Evolutionary conservation across 2,888 invertebrate genomes (phyloP).

Genomic region (Drosophila ustulata): DNA sequence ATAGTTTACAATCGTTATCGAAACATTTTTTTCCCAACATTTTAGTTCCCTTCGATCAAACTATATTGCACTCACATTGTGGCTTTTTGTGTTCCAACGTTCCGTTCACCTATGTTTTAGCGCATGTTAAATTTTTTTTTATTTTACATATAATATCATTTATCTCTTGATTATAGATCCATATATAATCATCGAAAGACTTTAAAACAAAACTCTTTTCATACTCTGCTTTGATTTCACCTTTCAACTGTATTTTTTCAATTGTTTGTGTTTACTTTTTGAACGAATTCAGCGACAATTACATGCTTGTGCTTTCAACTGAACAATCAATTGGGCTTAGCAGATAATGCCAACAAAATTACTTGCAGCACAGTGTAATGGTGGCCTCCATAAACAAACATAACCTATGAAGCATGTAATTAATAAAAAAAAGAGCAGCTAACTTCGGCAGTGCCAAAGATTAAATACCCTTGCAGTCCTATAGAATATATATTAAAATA

Average conservation of each 20-base stretch:
- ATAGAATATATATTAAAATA: too few relatives aligned
- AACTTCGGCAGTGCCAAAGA: constrained; percentile 12
- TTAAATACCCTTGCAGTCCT: constrained; percentile 25
- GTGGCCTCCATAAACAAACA: constrained; percentile 34
- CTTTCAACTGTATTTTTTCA: constrained; percentile 10
- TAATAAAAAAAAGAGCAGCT: constrained; percentile 4
- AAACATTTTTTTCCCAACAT: not conserved
- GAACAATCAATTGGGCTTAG: constrained; percentile 38
- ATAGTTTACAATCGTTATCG: not conserved
- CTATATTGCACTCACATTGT: constrained; percentile 21
- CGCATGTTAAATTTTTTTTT: constrained; percentile 37
- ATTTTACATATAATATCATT: constrained; percentile 6
- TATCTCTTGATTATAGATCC: constrained; percentile 18
- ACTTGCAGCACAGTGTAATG: constrained; percentile 57
- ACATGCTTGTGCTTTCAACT: constrained; percentile 56
- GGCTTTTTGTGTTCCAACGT: constrained; percentile 33
- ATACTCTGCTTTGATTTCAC: constrained; percentile 30
- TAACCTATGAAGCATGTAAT: constrained; percentile 41
- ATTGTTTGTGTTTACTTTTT: constrained; percentile 19
- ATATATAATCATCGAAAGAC: constrained; percentile 28
- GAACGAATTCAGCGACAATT: constrained; percentile 50
- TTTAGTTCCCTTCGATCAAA: too few relatives aligned
- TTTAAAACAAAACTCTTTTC: constrained; percentile 3
- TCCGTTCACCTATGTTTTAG: constrained; percentile 11
- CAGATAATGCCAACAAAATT: constrained; percentile 30